Conservation (phyloP, 2,888 invertebrate species). For the Sipha maydis region DNA sequence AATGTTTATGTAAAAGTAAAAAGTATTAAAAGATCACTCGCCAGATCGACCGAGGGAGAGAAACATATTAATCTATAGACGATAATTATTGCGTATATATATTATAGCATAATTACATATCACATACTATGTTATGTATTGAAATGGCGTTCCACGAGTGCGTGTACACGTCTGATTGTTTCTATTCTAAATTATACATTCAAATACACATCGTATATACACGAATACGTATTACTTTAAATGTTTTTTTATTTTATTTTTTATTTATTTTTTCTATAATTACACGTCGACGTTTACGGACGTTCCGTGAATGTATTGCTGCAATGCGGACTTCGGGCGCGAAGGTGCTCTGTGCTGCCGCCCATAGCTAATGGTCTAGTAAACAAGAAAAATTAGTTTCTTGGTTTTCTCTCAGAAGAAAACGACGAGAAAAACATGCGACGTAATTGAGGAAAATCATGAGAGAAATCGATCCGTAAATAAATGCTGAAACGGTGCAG, state of each 20-base stretch:
- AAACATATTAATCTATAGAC: background rate
- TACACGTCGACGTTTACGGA: background rate
- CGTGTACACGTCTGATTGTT: conserved; percentile 30
- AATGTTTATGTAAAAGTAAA: background rate
- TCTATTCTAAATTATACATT: conserved; percentile 18
- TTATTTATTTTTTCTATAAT: background rate
- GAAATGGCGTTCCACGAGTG: conserved; percentile 14
- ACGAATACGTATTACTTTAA: background rate
- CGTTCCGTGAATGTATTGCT: background rate
- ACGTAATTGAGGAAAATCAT: conserved; percentile 21
- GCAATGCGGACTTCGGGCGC: background rate
- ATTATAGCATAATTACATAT: background rate
- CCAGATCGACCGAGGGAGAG: background rate
- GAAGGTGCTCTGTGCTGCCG: background rate
- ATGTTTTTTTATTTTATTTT: background rate
- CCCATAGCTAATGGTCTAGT: conserved; percentile 37
- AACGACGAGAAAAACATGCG: conserved; percentile 19
- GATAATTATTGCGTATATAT: background rate
- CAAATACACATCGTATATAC: conserved; percentile 8
- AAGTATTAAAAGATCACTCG: background rate
- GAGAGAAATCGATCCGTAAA: conserved; percentile 22
- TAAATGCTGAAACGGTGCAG: background rate
- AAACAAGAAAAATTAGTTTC: conserved; percentile 41
- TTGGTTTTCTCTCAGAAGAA: conserved; percentile 5
- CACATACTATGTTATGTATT: background rate